Base-by-base conservation (phyloP, 2,797 vertebrate species). In the Crypturellus tataupa region DNA sequence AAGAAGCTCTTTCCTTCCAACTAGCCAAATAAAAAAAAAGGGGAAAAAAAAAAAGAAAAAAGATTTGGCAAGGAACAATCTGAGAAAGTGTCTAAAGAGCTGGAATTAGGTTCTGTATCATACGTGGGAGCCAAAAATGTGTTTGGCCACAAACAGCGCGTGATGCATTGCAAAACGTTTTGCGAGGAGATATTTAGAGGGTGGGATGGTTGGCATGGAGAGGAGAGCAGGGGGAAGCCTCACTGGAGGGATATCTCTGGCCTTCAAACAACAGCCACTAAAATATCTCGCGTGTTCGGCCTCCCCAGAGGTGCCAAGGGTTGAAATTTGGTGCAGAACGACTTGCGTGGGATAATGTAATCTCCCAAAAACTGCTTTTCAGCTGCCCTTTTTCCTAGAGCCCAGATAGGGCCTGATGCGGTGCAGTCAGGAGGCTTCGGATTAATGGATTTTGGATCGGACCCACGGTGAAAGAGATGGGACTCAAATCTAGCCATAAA, bases 61-160 rank as follows among this genome's bases (percentile, higher is more conserved):
- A 68, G 14, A 8, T 71, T 89, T 96, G 94, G 93, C 93, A 95
- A 29, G 89, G 89, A 94, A 93, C 53, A 10, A 85, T 67, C 62
- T 3, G 47, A 97, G 93, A 95, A 93, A 91, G 85, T 44, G 42
- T 81, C 23, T 75, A 78, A 93, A 93, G 87, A 59, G 80, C 75
- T 82, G 51, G 65, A 92, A 96, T 20, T 46, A 44, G 35, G 83
- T 91, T 94, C 85, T 25, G 58, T 35, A 51, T 56, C 73, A 64
- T 17, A 59, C 23, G n/a, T 37, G 44, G 62, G 69, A 94, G 96
- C 96, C 96, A 97, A 97, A 96, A 97, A 89, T 92, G 47, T 37
- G 79, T 93, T 97, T 96, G 94, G 95, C 92, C 77, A 80, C 81
- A 93, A 97, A 89, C 25, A 27, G 63, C 1, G 9, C 12, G 1